Evolutionary conservation across 2,113 vertebrate genomes (phyloP).

Genomic region (Colaptes auratus): DNA sequence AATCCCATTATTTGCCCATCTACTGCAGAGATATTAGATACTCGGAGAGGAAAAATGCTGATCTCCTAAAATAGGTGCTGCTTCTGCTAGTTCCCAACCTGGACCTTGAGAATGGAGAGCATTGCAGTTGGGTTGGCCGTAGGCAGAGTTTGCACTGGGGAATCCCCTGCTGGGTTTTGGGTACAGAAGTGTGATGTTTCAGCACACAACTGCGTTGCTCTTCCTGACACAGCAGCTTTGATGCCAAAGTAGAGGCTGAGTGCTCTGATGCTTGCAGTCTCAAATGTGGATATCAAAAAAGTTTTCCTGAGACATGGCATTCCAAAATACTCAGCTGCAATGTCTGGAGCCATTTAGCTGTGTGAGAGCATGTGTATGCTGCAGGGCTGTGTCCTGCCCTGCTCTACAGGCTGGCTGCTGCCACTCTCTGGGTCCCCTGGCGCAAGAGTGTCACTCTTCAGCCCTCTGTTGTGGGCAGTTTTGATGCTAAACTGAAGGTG

Average conservation of each 20-base stretch:
- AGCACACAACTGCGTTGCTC: no score
- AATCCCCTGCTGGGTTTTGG: not conserved
- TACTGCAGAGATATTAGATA: not conserved
- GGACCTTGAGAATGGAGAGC: not conserved
- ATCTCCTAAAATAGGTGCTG: not conserved
- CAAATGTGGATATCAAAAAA: not conserved
- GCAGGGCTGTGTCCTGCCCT: rapidly evolving
- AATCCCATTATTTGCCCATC: not conserved
- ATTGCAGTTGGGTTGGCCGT: not conserved
- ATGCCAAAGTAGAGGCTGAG: not conserved
- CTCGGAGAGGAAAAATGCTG: not conserved
- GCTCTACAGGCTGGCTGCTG: not conserved
- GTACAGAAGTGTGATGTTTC: not conserved
- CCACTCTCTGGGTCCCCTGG: not conserved
- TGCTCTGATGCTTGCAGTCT: not conserved
- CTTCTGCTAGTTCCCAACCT: not conserved
- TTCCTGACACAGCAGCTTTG: not conserved
- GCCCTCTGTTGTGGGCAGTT: not conserved
- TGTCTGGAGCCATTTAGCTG: rapidly evolving
- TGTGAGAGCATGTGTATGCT: rapidly evolving
- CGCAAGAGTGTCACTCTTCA: not conserved
- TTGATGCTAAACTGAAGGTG: not conserved
- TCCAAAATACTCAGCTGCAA: not conserved
- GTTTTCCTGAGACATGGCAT: not conserved
- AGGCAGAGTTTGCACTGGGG: not conserved